phyloP scores from a whole-genome alignment of 2,113 vertebrate genomes.

The Salminus brasiliensis region DNA sequence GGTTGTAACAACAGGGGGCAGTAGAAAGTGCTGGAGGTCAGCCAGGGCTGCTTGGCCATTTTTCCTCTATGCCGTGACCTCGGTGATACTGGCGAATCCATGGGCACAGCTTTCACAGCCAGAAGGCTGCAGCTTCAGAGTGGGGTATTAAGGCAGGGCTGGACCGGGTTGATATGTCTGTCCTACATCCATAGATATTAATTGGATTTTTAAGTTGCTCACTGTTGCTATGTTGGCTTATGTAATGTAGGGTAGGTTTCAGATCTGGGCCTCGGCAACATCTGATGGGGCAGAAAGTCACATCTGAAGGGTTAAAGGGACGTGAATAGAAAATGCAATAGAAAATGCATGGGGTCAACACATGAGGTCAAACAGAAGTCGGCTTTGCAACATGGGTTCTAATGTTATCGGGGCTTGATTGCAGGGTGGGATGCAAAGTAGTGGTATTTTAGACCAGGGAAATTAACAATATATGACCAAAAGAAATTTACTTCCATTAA shows the following conservation, averaged over 20 bases:
- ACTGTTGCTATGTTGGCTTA: slow-evolving; percentile 36
- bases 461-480: no score
- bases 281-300: neutral
- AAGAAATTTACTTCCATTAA: no score
- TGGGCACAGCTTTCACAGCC: neutral
- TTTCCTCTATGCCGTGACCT: neutral
- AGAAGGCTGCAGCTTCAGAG: slow-evolving; percentile 6
- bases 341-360: neutral
- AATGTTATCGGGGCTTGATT: no score
- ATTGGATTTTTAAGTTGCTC: slow-evolving; percentile 44
- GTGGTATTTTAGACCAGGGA: no score
- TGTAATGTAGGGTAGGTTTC: neutral
- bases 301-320: neutral
- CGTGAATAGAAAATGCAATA: neutral
- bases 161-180: slow-evolving; percentile 2
- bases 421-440: neutral
- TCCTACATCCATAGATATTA: slow-evolving; percentile 15
- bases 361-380: neutral
- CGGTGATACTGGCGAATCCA: neutral
- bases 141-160: slow-evolving; percentile 13
- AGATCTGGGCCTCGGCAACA: neutral
- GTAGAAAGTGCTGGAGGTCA: neutral
- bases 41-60: neutral
- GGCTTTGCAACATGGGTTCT: no score
- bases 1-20: no score